These are phyloP conservation scores for Acrocephalus scirpaceus DNA, from an alignment of 2,797 vertebrate species.

Conservation along the genomic window DNA sequence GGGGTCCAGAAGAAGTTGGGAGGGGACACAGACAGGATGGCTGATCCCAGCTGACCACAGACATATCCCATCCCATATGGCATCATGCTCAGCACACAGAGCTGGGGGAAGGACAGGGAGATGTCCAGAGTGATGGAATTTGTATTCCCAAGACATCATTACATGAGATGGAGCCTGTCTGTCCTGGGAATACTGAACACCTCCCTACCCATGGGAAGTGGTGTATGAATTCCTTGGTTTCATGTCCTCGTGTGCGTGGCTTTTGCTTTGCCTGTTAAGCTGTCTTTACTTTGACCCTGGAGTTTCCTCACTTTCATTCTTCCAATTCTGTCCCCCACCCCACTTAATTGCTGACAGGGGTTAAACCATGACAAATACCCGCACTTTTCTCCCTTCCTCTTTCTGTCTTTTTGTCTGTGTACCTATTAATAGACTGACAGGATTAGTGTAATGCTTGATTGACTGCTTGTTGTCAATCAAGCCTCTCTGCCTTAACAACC, in stretches of 20 bases:
- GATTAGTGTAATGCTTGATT: background rate
- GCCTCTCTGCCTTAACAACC: background rate
- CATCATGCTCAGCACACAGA: background rate
- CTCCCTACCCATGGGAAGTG: background rate
- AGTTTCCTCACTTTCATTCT: background rate
- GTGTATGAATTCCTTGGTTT: background rate
- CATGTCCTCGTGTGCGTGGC: fast-evolving
- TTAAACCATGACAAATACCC: background rate
- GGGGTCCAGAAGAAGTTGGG: background rate
- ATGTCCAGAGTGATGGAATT: background rate
- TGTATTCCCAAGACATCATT: background rate
- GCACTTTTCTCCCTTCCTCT: background rate
- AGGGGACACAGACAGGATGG: background rate
- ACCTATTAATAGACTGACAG: background rate
- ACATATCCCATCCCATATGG: background rate
- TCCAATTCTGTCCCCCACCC: no score
- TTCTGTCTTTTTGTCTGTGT: background rate
- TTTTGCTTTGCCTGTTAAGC: background rate
- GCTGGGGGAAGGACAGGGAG: background rate
- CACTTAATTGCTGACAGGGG: background rate
- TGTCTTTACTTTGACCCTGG: background rate
- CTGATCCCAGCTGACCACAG: background rate
- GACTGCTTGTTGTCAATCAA: background rate
- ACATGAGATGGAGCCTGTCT: background rate
- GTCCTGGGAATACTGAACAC: background rate